phyloP scores from a whole-genome alignment of 2,888 invertebrate species.

The Xestia ashworthii region DNA sequence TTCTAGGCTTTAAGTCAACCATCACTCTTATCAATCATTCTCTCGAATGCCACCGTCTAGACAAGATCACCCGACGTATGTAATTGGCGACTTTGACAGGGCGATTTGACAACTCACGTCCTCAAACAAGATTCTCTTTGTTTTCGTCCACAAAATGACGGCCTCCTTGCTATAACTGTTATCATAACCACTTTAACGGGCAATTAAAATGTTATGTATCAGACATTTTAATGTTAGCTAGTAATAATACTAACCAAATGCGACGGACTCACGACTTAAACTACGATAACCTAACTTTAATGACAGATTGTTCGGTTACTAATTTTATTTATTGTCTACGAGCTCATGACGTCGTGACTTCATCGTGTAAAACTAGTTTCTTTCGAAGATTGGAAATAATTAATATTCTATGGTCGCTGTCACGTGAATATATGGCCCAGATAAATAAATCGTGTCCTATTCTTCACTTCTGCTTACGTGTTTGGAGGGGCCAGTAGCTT shows the following conservation, averaged over 20 bases:
- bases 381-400: slow-evolving; percentile 39
- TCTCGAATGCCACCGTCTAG: slow-evolving; percentile 25
- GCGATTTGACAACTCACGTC: slow-evolving; percentile 6
- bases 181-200: slow-evolving; percentile 42
- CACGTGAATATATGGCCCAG: slow-evolving; percentile 62
- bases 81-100: slow-evolving; percentile 21
- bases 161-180: slow-evolving; percentile 31
- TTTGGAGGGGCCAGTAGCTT: slow-evolving; percentile 49
- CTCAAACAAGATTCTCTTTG: slow-evolving; percentile 15
- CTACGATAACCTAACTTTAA: slow-evolving; percentile 43
- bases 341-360: slow-evolving; percentile 17
- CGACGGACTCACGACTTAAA: slow-evolving; percentile 36
- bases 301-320: slow-evolving; percentile 37
- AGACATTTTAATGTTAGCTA: slow-evolving; percentile 30
- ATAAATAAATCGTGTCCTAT: slow-evolving; percentile 60
- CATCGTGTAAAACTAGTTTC: slow-evolving; percentile 12
- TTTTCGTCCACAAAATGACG: slow-evolving; percentile 19
- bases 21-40: slow-evolving; percentile 24
- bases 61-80: slow-evolving; percentile 31
- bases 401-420: slow-evolving; percentile 57
- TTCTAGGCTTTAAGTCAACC: neutral
- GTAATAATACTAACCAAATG: slow-evolving; percentile 41
- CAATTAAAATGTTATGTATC: slow-evolving; percentile 35
- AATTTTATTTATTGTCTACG: slow-evolving; percentile 34
- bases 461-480: slow-evolving; percentile 70